phyloP scores from a whole-genome alignment of 2,888 invertebrate genomes.

The Hirudinaria manillensis region DNA sequence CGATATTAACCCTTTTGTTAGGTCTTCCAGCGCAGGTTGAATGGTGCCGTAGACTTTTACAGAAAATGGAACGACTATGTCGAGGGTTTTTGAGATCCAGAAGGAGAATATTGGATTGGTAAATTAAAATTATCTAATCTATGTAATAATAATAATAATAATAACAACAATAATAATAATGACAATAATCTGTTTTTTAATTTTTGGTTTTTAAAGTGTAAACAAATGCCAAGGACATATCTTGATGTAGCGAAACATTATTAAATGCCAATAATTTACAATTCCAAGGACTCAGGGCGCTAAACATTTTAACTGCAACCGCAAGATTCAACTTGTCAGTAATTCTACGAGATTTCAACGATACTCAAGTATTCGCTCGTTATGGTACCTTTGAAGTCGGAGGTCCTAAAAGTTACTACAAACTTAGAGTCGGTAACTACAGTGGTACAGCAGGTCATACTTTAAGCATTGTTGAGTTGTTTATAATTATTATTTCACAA shows the following conservation, averaged over 20 bases:
- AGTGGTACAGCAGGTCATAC: not conserved
- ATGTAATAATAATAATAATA: no score
- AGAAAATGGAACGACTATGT: conserved; percentile 18
- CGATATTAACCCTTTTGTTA: not conserved
- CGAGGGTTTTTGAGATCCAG: conserved; percentile 13
- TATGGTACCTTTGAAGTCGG: not conserved
- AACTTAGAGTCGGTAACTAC: not conserved
- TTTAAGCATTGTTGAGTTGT: no score
- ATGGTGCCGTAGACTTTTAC: conserved; percentile 6
- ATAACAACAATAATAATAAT: no score
- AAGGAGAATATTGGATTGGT: conserved; percentile 21
- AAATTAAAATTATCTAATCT: not conserved
- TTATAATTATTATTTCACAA: no score
- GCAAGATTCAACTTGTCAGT: not conserved
- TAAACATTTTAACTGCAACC: not conserved
- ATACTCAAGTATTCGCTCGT: not conserved
- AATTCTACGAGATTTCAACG: not conserved
- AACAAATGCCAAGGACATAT: no score
- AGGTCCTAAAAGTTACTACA: not conserved
- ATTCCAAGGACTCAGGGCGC: not conserved
- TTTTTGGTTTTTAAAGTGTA: no score
- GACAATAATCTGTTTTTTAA: no score
- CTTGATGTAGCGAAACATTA: no score
- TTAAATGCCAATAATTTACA: no score
- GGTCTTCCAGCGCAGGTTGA: conserved; percentile 15